Base-by-base conservation (phyloP, 2,888 invertebrate species). In the Lasioglossum villosulum region DNA sequence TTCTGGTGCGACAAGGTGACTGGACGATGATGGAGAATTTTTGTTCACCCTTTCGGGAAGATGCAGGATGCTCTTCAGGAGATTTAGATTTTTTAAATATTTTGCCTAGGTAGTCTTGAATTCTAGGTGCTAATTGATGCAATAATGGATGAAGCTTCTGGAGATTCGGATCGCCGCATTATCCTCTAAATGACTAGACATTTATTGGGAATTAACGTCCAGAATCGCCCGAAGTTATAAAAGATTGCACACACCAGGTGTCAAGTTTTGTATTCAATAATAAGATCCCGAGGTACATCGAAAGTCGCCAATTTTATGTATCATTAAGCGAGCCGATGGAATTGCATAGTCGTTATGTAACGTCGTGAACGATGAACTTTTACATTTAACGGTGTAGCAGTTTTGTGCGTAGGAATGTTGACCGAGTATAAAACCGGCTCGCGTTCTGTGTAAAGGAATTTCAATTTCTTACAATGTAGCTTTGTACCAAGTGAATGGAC, bases 371-470 rank as follows among this genome's bases (percentile, higher is more conserved):
- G 83, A 74, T 83, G 86, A 87, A 87, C 86, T 86, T 79, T 87
- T 87, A 80, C 86, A 86, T 86, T 86, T 82, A 74, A 75, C 71
- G 70, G 74, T 74, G 71, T 59, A 75, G 80, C 68, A 59, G 52
- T 52, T 75, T 70, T 48, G 52, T 37, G 81, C 81, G 75, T 56
- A 75, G 71, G 77, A 83, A 83, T 82, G 75, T 66, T 37, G 80
- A 68, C 74, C 73, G 74, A 48, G 84, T 79, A n/a, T n/a, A 75
- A 75, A 84, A 84, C 85, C 83, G 77, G 84, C 83, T 82, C 59
- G 77, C 77, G 83, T 77, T 59, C 42, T 74, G 42, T 59, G 70
- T 52, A 59, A 10, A 48, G 83, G 83, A 78, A 84, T 84, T 84
- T 74, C 52, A 77, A 82, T 84, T 84, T 77, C 77, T 59, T 73